Conservation (phyloP, 1,140 invertebrate species). For the Aphelinus certus region DNA sequence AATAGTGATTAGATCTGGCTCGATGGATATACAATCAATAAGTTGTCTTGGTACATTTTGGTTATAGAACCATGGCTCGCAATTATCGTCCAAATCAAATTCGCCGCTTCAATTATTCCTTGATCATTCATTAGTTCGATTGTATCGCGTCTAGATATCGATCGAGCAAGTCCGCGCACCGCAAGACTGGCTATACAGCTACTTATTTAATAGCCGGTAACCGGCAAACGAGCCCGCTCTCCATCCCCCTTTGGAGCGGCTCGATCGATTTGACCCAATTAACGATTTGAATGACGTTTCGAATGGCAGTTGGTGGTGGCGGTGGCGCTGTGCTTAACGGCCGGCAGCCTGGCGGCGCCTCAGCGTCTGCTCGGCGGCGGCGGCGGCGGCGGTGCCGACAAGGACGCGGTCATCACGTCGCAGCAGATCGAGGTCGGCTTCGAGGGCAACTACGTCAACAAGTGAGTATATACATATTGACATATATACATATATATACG, state of each 20-base stretch:
- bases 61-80: too few species aligned
- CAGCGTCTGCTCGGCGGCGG: conserved; percentile 47
- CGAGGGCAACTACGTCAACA: conserved; percentile 74
- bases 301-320: conserved; percentile 53
- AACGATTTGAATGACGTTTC: too few species aligned
- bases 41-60: too few species aligned
- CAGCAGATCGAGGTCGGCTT: conserved; percentile 71
- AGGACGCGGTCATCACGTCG: conserved; percentile 68
- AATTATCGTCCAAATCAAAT: too few species aligned
- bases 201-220: too few species aligned
- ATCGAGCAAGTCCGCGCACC: background rate
- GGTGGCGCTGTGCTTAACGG: conserved; percentile 59
- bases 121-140: too few species aligned
- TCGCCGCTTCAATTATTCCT: too few species aligned
- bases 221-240: too few species aligned
- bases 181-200: background rate
- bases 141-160: background rate
- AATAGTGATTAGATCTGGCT: too few species aligned
- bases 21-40: too few species aligned
- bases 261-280: too few species aligned
- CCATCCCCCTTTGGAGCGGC: too few species aligned
- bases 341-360: conserved; percentile 53
- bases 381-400: conserved; percentile 53
- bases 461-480: conserved; percentile 50
- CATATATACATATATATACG: conserved; percentile 10